Conservation (phyloP, 2,888 invertebrate species). For the Drosophila kuntzei region DNA sequence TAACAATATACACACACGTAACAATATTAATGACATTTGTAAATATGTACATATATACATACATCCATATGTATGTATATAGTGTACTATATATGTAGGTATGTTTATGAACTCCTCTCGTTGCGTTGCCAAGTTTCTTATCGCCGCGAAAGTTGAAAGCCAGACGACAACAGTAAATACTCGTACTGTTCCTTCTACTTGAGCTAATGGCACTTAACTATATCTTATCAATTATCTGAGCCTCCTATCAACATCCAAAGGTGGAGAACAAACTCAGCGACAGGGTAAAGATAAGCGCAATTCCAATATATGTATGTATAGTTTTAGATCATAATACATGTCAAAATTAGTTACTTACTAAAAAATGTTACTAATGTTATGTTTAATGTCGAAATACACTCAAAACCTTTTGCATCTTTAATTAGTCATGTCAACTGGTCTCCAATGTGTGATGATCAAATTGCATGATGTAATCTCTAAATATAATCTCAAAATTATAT, state of each 20-base stretch:
- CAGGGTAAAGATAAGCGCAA: not conserved
- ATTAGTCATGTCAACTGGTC: not conserved
- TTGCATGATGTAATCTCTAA: conserved; percentile 6
- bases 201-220: conserved; percentile 9
- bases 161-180: conserved; percentile 25
- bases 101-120: not conserved
- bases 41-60: too few relatives aligned
- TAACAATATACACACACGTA: conserved; percentile 4
- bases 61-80: not conserved
- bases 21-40: conserved; percentile 50
- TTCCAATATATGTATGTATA: not conserved
- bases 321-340: not conserved
- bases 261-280: not conserved
- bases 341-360: too few relatives aligned
- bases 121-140: conserved; percentile 52
- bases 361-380: not conserved
- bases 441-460: not conserved
- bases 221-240: conserved; percentile 45
- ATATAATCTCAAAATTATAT: not conserved
- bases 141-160: conserved; percentile 28
- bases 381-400: not conserved
- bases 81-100: too few relatives aligned
- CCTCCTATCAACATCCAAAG: conserved; percentile 19
- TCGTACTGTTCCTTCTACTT: conserved; percentile 12
- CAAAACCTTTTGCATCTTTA: not conserved